A percentile compares a stretch with the other conserved stretches of the same genome.
Conservation (phyloP, 2,888 invertebrate genomes). For the Rhingia rostrata region DNA sequence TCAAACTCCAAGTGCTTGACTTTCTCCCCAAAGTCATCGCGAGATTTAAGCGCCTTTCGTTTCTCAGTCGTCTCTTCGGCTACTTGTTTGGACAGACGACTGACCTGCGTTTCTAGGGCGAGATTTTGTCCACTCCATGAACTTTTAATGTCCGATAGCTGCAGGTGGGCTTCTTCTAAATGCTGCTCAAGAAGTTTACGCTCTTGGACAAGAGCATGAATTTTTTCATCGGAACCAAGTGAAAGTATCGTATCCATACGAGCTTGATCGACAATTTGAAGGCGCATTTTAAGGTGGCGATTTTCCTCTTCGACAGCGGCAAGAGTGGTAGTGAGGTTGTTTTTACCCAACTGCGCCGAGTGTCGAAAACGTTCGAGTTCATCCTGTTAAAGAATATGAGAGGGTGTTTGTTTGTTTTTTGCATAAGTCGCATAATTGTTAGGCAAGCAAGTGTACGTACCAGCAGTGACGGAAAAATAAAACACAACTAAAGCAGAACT, state of each 20-base stretch:
- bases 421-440: not conserved
- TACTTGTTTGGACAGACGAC: slow-evolving; percentile 91
- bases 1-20: slow-evolving; percentile 83
- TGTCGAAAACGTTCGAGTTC: slow-evolving; percentile 90
- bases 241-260: slow-evolving; percentile 79
- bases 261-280: slow-evolving; percentile 81
- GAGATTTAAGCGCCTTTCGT: slow-evolving; percentile 88
- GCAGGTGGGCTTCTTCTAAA: slow-evolving; percentile 92
- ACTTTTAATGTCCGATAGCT: slow-evolving; percentile 94
- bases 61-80: slow-evolving; percentile 93
- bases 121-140: slow-evolving; percentile 96
- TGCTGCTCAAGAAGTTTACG: slow-evolving; percentile 89
- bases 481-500: slow-evolving; percentile 50
- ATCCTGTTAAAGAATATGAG: slow-evolving; percentile 84
- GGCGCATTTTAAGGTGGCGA: slow-evolving; percentile 86
- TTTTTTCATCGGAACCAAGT: slow-evolving; percentile 83
- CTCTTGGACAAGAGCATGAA: slow-evolving; percentile 85
- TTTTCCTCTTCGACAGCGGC: slow-evolving; percentile 90
- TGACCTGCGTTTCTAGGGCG: slow-evolving; percentile 94
- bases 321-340: slow-evolving; percentile 87
- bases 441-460: slow-evolving; percentile 50
- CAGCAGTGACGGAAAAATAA: slow-evolving; percentile 34
- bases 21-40: slow-evolving; percentile 87
- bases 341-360: slow-evolving; percentile 88
- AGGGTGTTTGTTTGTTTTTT: not conserved